These are phyloP conservation scores for Phyllotreta cruciferae DNA, from an alignment of 2,888 invertebrate species.

Conservation along the genomic window DNA sequence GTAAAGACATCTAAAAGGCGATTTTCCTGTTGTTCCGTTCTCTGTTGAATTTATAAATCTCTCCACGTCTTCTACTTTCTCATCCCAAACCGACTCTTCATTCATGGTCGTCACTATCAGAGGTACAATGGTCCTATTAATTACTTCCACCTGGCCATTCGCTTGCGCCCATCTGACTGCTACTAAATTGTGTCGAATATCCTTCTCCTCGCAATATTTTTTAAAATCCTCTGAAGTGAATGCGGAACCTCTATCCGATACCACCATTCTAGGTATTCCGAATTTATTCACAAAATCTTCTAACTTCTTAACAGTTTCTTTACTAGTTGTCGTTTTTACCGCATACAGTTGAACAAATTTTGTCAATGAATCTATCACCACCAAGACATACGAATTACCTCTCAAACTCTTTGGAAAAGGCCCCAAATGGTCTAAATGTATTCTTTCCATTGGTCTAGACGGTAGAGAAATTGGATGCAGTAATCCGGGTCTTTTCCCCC, in stretches of 20 bases:
- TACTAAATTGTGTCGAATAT: not conserved
- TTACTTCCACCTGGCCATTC: not conserved
- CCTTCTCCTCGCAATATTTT: not conserved
- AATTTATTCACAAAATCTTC: not conserved
- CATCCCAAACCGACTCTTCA: too few species aligned
- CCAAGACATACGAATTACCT: not conserved
- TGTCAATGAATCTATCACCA: not conserved
- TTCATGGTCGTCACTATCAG: too few species aligned
- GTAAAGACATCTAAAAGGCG: too few species aligned
- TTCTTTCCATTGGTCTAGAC: not conserved
- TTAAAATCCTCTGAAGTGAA: not conserved
- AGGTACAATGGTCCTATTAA: not conserved
- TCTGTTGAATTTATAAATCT: too few species aligned
- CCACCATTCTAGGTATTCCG: not conserved
- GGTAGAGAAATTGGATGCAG: not conserved
- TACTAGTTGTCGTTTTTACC: not conserved
- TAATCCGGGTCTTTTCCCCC: not conserved
- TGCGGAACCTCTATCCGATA: not conserved
- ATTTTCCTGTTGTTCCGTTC: too few species aligned
- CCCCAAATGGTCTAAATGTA: not conserved
- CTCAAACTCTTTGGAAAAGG: not conserved
- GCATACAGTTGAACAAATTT: too few species aligned
- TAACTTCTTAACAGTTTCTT: not conserved
- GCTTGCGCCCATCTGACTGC: not conserved
- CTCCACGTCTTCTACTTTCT: too few species aligned